Evolutionary conservation across 1,140 invertebrate genomes (phyloP).

Genomic region (Helicoverpa zea): DNA sequence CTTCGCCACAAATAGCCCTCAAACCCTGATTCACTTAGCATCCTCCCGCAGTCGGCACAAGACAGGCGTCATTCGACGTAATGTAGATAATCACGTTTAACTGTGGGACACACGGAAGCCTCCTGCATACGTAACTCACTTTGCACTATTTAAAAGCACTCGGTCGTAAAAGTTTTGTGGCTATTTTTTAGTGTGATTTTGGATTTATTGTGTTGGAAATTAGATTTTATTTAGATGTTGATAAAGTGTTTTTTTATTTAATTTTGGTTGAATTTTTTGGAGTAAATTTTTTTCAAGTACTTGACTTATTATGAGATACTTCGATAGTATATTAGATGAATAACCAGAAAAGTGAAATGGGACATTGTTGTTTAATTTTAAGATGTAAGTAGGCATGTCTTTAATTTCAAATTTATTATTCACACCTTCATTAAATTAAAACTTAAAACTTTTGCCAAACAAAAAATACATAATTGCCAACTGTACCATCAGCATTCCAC

Average conservation of each 20-base stretch:
- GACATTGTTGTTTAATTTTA: too few species aligned
- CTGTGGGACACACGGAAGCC: conserved; percentile 52
- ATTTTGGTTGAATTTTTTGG: not conserved
- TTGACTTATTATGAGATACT: too few species aligned
- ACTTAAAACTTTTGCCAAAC: not conserved
- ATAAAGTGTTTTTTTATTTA: not conserved
- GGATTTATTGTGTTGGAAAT: not conserved
- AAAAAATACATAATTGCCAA: not conserved
- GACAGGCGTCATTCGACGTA: conserved; percentile 51
- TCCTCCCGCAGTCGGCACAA: conserved; percentile 18
- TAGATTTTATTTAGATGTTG: not conserved
- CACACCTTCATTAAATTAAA: too few species aligned
- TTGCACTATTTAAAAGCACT: conserved; percentile 63
- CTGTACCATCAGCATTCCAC: conserved; percentile 40
- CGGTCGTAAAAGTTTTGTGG: conserved; percentile 12
- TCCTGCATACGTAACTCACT: conserved; percentile 63
- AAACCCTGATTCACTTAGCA: conserved; percentile 47
- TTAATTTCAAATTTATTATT: not conserved
- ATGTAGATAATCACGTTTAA: conserved; percentile 68
- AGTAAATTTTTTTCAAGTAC: too few species aligned
- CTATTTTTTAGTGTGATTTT: conserved; percentile 11
- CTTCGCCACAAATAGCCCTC: not conserved
- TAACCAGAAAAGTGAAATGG: too few species aligned
- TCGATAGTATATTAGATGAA: too few species aligned
- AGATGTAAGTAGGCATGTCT: not conserved